Percentiles rank a stretch among this genome's conserved stretches.
Evolutionary conservation across 2,888 invertebrate species (phyloP).

Genomic region (Agonopterix arenella): DNA sequence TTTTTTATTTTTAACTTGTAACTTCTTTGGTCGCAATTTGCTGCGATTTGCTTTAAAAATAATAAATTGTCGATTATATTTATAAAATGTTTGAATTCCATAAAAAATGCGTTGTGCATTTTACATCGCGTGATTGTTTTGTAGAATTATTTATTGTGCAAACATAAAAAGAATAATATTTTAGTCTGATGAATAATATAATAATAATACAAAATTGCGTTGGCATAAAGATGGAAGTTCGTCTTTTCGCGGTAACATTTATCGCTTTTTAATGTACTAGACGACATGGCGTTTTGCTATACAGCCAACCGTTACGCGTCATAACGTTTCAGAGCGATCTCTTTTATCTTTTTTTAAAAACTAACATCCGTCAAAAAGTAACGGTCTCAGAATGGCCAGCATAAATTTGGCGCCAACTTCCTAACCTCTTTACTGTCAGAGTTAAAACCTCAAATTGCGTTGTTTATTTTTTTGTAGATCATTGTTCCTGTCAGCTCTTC

Average conservation of each 20-base stretch:
- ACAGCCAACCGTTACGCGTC: slow-evolving; percentile 45
- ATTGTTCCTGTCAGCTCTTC: slow-evolving; percentile 24
- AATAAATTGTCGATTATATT: too few species aligned
- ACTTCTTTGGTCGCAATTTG: too few species aligned
- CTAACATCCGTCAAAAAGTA: slow-evolving; percentile 42
- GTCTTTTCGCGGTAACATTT: slow-evolving; percentile 37
- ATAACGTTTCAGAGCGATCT: slow-evolving; percentile 36
- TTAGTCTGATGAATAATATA: slow-evolving; percentile 12
- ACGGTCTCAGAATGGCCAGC: slow-evolving; percentile 21
- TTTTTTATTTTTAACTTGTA: too few species aligned
- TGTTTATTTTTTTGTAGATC: slow-evolving; percentile 15
- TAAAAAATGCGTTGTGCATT: not conserved
- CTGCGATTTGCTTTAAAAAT: too few species aligned
- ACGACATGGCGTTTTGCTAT: slow-evolving; percentile 44
- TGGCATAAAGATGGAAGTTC: slow-evolving; percentile 19
- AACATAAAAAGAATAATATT: slow-evolving; percentile 1
- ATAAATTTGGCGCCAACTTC: slow-evolving; percentile 34
- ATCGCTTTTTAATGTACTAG: slow-evolving; percentile 59
- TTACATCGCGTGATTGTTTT: not conserved
- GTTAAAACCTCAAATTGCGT: slow-evolving; percentile 1
- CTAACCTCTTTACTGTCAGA: slow-evolving; percentile 18
- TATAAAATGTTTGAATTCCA: too few species aligned
- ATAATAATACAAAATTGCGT: slow-evolving; percentile 40
- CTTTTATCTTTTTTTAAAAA: slow-evolving; percentile 48
- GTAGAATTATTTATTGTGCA: not conserved